phyloP scores from a whole-genome alignment of 2,888 invertebrate genomes.

The Lepeophtheirus nordmannii region DNA sequence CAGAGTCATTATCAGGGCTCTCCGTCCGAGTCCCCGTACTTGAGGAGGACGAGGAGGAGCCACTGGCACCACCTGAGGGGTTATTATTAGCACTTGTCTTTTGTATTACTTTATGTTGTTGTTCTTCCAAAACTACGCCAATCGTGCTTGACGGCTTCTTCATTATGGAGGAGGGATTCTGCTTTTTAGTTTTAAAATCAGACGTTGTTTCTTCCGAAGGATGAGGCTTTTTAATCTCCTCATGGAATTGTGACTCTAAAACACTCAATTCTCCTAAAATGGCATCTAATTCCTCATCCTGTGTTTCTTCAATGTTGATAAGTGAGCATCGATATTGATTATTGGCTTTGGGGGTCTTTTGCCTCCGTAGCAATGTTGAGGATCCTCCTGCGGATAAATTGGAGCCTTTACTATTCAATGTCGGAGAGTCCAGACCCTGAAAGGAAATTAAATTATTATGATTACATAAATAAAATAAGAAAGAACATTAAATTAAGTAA shows the following conservation, averaged over 20 bases:
- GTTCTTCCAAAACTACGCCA: not conserved
- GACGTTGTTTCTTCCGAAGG: not conserved
- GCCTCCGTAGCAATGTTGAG: constrained; percentile 40
- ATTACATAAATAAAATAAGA: too few species aligned
- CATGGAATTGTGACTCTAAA: constrained; percentile 53
- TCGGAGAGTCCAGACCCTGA: constrained; percentile 42
- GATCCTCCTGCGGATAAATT: constrained; percentile 37
- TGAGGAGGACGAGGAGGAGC: not conserved
- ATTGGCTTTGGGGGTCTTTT: constrained; percentile 3
- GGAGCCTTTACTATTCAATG: constrained; percentile 39
- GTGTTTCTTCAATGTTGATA: constrained; percentile 50
- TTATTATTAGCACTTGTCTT: too few species aligned
- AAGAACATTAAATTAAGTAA: too few species aligned
- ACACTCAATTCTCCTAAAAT: constrained; percentile 89
- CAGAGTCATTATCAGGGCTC: constrained; percentile 93
- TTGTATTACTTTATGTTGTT: constrained; percentile 13
- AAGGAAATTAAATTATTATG: too few species aligned
- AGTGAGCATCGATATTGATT: constrained; percentile 22
- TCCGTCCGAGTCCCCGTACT: constrained; percentile 51
- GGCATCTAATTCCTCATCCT: constrained; percentile 90
- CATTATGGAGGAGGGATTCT: not conserved
- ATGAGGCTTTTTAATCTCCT: constrained; percentile 32
- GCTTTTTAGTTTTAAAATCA: not conserved
- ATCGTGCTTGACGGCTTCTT: not conserved
- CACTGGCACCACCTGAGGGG: not conserved